Conservation (phyloP, 2,113 vertebrate species). For the Otolemur garnettii region DNA sequence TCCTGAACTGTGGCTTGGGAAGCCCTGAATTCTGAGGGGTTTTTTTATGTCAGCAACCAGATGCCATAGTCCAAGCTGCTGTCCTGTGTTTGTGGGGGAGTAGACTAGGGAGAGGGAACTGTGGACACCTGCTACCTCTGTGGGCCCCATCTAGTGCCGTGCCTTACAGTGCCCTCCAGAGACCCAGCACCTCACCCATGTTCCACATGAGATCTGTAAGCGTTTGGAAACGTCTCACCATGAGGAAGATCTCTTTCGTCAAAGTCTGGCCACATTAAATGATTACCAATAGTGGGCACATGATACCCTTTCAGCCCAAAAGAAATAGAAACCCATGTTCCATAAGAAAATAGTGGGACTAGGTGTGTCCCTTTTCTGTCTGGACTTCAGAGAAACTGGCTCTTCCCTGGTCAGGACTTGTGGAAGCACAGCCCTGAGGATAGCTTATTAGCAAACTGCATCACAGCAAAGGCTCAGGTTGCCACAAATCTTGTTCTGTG, state of each 20-base stretch:
- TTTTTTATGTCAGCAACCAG: background rate
- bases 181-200: background rate
- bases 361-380: fast-evolving
- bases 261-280: background rate
- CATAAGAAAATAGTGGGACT: fast-evolving
- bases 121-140: background rate
- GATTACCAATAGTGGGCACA: fast-evolving
- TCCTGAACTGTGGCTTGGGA: background rate
- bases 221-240: fast-evolving
- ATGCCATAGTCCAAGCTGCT: fast-evolving
- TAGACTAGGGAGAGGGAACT: background rate
- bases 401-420: background rate
- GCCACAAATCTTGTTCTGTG: fast-evolving
- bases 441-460: fast-evolving
- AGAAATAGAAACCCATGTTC: fast-evolving
- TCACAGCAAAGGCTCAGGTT: fast-evolving
- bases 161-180: fast-evolving
- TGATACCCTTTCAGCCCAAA: too few relatives aligned
- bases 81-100: fast-evolving
- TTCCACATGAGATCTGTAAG: background rate
- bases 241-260: fast-evolving
- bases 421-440: background rate
- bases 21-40: background rate
- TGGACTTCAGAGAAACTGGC: background rate
- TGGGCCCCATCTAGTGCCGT: fast-evolving